These are phyloP conservation scores for Molanna angustata DNA, from an alignment of 2,888 invertebrate genomes.

Conservation along the genomic window DNA sequence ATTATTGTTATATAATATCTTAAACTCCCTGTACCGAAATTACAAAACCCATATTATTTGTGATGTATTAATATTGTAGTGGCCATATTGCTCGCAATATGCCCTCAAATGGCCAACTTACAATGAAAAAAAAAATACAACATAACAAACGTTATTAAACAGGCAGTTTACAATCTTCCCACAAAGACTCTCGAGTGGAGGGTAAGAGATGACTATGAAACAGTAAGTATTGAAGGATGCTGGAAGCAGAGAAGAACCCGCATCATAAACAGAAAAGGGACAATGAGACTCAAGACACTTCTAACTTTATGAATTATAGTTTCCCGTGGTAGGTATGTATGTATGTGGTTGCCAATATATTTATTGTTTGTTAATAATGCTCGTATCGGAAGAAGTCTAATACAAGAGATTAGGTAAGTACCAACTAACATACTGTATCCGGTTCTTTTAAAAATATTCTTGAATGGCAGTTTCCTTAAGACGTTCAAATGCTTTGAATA, in stretches of 20 bases:
- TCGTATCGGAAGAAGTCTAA: no score
- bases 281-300: conserved; percentile 17
- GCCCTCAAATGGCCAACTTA: conserved; percentile 7
- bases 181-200: conserved; percentile 2
- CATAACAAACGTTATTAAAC: conserved; percentile 15
- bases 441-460: no score
- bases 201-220: neutral
- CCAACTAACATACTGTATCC: no score
- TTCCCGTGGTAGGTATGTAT: conserved; percentile 3
- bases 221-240: no score
- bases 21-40: conserved; percentile 9
- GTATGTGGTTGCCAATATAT: no score
- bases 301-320: conserved; percentile 14
- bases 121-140: conserved; percentile 10
- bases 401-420: no score
- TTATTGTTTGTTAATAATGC: no score
- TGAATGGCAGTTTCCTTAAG: no score
- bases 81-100: conserved; percentile 18
- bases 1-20: no score
- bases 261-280: conserved; percentile 7
- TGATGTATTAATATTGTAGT: conserved; percentile 8
- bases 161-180: conserved; percentile 20
- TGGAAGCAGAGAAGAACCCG: conserved; percentile 24
- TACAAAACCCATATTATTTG: conserved; percentile 7
- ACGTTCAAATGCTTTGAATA: no score